A percentile compares a stretch with the other conserved stretches of the same genome.
Conservation (phyloP, 37 sponge, comb jelly and placozoan genomes). For the Ianthella basta region DNA sequence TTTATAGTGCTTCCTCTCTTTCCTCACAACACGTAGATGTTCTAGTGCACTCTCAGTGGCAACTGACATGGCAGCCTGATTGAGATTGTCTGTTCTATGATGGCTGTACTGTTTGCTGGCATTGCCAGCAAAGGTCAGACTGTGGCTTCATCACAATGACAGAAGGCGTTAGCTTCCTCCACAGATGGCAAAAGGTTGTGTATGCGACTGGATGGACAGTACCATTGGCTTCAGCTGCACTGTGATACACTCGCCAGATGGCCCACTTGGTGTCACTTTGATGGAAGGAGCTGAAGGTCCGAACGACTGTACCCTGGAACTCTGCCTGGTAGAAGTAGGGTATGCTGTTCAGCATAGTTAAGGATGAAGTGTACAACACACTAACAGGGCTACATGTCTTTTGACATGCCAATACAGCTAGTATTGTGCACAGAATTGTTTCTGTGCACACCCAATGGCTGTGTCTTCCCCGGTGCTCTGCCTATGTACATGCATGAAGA, state of each 20-base stretch:
- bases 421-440: no score
- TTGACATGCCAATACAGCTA: no score
- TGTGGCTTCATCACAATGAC: slow-evolving; percentile 49
- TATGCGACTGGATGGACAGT: background rate
- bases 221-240: background rate
- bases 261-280: slow-evolving; percentile 9
- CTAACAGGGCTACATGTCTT: no score
- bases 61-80: slow-evolving; percentile 17
- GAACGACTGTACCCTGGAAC: slow-evolving; percentile 15
- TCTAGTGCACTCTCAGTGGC: background rate
- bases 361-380: background rate
- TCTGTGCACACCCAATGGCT: no score
- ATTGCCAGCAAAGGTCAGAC: slow-evolving; percentile 62
- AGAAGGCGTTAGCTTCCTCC: slow-evolving; percentile 44
- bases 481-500: no score
- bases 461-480: no score
- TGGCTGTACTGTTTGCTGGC: slow-evolving; percentile 48
- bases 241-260: background rate
- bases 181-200: slow-evolving; percentile 43
- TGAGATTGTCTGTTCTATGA: slow-evolving; percentile 39
- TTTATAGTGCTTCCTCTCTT: background rate
- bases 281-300: slow-evolving; percentile 41
- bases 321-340: slow-evolving; percentile 36
- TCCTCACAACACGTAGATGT: background rate
- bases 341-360: slow-evolving; percentile 40